These are phyloP conservation scores for Melitaea athalia DNA, from an alignment of 2,888 invertebrate genomes.

Conservation along the genomic window DNA sequence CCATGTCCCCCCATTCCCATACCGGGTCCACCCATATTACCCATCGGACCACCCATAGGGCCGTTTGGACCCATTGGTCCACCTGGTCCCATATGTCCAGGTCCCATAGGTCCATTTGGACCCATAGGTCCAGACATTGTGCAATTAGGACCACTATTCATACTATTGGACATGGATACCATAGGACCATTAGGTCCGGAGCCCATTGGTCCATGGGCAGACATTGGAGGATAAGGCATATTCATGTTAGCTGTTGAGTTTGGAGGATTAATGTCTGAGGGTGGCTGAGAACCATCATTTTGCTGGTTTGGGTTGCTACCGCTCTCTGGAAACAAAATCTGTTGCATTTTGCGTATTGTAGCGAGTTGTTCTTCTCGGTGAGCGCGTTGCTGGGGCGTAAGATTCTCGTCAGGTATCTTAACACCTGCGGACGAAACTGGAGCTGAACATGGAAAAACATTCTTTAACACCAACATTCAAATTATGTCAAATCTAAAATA, in stretches of 20 bases:
- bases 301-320: constrained; percentile 64
- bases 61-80: constrained; percentile 69
- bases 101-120: constrained; percentile 56
- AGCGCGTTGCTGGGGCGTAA: constrained; percentile 97
- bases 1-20: constrained; percentile 68
- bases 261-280: constrained; percentile 69
- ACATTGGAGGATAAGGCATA: constrained; percentile 72
- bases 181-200: constrained; percentile 73
- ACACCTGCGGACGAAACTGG: constrained; percentile 80
- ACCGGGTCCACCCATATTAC: constrained; percentile 61
- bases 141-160: constrained; percentile 74
- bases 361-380: constrained; percentile 96
- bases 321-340: constrained; percentile 94
- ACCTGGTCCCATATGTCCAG: constrained; percentile 59
- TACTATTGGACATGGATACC: constrained; percentile 74
- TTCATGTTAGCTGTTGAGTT: constrained; percentile 70
- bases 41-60: constrained; percentile 67
- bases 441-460: constrained; percentile 41
- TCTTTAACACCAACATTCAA: constrained; percentile 33
- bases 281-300: constrained; percentile 60
- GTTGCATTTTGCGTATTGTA: constrained; percentile 94
- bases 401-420: constrained; percentile 96
- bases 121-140: constrained; percentile 77
- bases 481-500: background rate
- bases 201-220: constrained; percentile 70